phyloP scores from a whole-genome alignment of 2,888 invertebrate species.

The Drosophila helvetica region DNA sequence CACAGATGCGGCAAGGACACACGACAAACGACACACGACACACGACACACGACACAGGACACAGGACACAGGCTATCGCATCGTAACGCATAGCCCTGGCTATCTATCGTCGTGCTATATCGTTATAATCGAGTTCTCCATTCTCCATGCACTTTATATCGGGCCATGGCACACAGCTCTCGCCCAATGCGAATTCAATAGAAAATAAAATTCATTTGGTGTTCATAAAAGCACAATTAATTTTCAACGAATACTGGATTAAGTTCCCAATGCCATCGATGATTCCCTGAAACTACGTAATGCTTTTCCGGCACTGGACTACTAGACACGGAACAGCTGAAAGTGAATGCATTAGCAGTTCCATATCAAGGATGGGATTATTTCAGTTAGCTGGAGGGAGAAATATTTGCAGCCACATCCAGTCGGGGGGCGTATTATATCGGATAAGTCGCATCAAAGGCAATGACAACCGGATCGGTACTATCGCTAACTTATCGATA shows the following conservation, averaged over 20 bases:
- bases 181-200: not conserved
- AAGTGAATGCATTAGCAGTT: not conserved
- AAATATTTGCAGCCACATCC: not conserved
- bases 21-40: not conserved
- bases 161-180: not conserved
- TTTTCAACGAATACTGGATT: not conserved
- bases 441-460: no score
- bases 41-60: not conserved
- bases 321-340: not conserved
- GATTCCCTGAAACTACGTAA: not conserved
- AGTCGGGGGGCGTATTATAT: not conserved
- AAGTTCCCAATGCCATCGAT: not conserved
- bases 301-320: not conserved
- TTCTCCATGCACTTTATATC: not conserved
- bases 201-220: not conserved
- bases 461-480: no score
- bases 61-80: not conserved
- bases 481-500: no score
- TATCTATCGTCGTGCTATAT: not conserved
- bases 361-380: not conserved
- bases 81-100: not conserved
- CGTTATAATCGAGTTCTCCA: conserved; percentile 8
- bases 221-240: not conserved
- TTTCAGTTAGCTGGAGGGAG: not conserved
- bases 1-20: not conserved